A percentile compares a stretch with the other conserved stretches of the same genome.
phyloP scores from a whole-genome alignment of 2,113 vertebrate species.

The Podarcis cretensis region DNA sequence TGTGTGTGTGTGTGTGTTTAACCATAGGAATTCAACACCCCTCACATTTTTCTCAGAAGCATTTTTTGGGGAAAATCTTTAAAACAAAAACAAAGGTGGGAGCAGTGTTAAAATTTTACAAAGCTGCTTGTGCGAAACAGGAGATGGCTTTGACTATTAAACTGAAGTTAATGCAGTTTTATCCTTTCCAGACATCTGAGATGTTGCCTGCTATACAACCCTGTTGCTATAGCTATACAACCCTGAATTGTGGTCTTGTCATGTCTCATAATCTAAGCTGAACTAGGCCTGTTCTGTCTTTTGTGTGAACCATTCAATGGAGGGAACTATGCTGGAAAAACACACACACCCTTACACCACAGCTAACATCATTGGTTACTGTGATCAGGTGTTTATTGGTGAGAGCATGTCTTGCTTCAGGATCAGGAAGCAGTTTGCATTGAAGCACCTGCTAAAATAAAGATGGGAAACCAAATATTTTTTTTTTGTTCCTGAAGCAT shows the following conservation, averaged over 20 bases:
- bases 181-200: not conserved
- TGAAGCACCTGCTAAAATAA: too few species aligned
- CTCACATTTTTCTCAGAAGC: not conserved
- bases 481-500: too few species aligned
- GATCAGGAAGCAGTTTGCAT: too few species aligned
- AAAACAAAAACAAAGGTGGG: not conserved
- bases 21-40: not conserved
- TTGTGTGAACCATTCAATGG: not conserved
- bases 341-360: too few species aligned
- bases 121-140: constrained; percentile 1
- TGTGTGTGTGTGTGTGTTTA: not conserved
- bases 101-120: not conserved
- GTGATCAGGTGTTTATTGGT: too few species aligned
- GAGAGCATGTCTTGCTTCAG: too few species aligned
- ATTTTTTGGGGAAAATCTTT: not conserved
- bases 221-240: too few species aligned
- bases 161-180: not conserved
- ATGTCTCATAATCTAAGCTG: fast-evolving
- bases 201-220: not conserved
- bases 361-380: too few species aligned
- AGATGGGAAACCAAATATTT: too few species aligned
- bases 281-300: not conserved
- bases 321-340: not conserved
- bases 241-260: not conserved
- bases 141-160: not conserved